Percentiles rank a stretch among this genome's conserved stretches.
Evolutionary conservation across 1,140 invertebrate genomes (phyloP).

Genomic region (Drosophila elegans): DNA sequence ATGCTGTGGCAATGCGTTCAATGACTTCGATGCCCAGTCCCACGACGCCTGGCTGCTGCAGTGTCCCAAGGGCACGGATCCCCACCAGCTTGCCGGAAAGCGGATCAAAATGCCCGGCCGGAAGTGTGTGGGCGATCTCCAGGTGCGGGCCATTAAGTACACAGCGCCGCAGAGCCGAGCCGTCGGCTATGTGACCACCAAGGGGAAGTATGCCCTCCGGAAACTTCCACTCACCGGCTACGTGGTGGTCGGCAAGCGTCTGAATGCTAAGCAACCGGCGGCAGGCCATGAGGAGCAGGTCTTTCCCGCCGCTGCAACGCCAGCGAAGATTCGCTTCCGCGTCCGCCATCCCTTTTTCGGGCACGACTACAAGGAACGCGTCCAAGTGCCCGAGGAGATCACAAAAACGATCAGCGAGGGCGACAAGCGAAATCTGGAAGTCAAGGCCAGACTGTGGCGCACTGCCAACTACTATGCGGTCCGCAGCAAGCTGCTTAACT

Average conservation of each 20-base stretch:
- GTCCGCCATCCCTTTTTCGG: constrained; percentile 69
- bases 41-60: constrained; percentile 69
- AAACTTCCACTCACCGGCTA: constrained; percentile 30
- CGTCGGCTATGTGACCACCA: constrained; percentile 54
- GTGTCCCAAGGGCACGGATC: constrained; percentile 51
- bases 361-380: constrained; percentile 36
- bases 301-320: constrained; percentile 7
- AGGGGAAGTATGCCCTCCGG: constrained; percentile 30
- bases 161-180: background rate
- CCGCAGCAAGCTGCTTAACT: constrained; percentile 26
- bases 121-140: constrained; percentile 39
- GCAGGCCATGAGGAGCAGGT: background rate
- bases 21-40: constrained; percentile 30
- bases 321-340: constrained; percentile 19
- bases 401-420: constrained; percentile 17
- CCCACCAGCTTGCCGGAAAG: constrained; percentile 16
- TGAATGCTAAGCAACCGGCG: constrained; percentile 16
- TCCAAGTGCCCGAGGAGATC: constrained; percentile 32
- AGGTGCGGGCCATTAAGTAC: constrained; percentile 40
- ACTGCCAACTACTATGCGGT: constrained; percentile 51
- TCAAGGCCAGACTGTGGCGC: background rate
- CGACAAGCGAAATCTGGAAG: constrained; percentile 2
- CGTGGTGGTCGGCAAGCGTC: constrained; percentile 49
- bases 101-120: constrained; percentile 62
- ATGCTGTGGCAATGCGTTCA: constrained; percentile 20